Base-by-base conservation (phyloP, 1,140 invertebrate genomes). In the Protaetia brevitarsis region DNA sequence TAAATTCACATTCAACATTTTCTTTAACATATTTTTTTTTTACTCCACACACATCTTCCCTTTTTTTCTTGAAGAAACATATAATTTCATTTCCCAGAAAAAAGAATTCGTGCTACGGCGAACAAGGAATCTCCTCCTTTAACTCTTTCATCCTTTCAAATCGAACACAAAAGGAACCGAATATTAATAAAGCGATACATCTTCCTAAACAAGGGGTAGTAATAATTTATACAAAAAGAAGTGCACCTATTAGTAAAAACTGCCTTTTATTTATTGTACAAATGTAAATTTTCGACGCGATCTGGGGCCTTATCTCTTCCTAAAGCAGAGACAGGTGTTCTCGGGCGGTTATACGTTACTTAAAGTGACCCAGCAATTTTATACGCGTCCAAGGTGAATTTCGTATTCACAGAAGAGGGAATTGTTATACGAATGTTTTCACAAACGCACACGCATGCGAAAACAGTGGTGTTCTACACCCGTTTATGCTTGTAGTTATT, bases 151-250 rank as follows among this genome's bases (percentile, higher is more conserved):
- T 31, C 26, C 57, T 59, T 59, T 59, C 57, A 59, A 13, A 5
- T 29, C 21, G 27, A n/a, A 51, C 57, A 59, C 57, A 59, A 59
- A 56, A 59, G 57, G n/a, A 59, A 59, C 57, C 23, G 57, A 28
- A 59, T 59, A 59, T 59, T 59, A 59, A 59, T 59, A 59, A 59
- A 59, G 57, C 57, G 11, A 59, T 59, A 59, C 57, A 59, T 59
- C 57, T 59, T 59, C 10, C 57, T 27, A 19, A 59, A 59, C 57
- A 28, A 59, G 57, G n/a, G 57, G 2, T 28, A 21, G 16, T 31
- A 31, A 59, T 59, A 59, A 29, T 59, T 59, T 59, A 59, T 59
- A 59, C 57, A 31, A n/a, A 59, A 59, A n/a, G n/a, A 59, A 59
- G 41, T 29, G 16, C 57, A 16, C 30, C 57, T 59, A 59, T 26